Evolutionary conservation across 2,113 vertebrate species (phyloP).

Genomic region (Proterorhinus semilunaris): DNA sequence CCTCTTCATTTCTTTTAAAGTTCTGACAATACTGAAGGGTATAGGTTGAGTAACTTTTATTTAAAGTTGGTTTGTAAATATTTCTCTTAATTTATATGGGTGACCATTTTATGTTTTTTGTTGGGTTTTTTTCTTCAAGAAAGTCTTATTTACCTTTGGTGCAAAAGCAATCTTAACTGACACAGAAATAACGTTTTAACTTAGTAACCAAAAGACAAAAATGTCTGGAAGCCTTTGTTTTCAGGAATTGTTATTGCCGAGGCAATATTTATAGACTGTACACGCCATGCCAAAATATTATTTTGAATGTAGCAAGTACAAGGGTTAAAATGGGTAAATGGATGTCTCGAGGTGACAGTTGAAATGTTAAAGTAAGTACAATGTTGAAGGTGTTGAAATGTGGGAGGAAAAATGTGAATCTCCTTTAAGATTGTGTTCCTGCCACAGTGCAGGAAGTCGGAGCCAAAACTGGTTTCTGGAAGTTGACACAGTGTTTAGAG

Average conservation of each 20-base stretch:
- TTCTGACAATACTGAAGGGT: constrained; percentile 63
- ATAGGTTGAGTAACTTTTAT: constrained; percentile 52
- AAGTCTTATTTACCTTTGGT: constrained; percentile 58
- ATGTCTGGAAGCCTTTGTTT: background rate
- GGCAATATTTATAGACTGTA: background rate
- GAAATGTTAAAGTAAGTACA: background rate
- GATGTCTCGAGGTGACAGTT: background rate
- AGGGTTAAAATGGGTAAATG: background rate
- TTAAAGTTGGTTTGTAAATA: constrained; percentile 79
- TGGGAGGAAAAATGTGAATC: background rate
- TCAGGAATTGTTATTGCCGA: background rate
- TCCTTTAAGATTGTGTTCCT: constrained; percentile 11
- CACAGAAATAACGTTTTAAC: constrained; percentile 40
- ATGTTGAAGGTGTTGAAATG: background rate
- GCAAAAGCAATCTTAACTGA: constrained; percentile 32
- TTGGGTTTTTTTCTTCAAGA: background rate
- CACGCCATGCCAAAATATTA: background rate
- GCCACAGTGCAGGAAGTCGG: constrained; percentile 6
- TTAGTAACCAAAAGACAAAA: background rate
- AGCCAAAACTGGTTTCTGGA: constrained; percentile 47
- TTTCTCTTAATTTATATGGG: constrained; percentile 76
- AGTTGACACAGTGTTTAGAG: constrained; percentile 63
- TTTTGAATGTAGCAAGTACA: background rate
- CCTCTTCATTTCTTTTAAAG: constrained; percentile 23
- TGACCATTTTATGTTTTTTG: constrained; percentile 50